Percentiles rank a stretch among this genome's conserved stretches.
Evolutionary conservation across 2,797 vertebrate species (phyloP).

Genomic region (Galago senegalensis): DNA sequence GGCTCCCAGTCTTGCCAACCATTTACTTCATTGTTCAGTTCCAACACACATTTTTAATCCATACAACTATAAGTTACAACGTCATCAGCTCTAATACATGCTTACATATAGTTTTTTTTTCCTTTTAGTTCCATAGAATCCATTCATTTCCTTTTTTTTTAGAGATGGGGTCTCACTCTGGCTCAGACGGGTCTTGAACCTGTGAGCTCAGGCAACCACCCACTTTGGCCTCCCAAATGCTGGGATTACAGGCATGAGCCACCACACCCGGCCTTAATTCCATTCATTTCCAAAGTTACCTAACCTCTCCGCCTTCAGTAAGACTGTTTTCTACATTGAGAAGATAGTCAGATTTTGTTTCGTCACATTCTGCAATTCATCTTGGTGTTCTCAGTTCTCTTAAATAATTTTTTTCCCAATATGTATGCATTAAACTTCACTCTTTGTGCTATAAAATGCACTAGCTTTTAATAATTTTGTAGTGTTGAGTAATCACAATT

Average conservation of each 20-base stretch:
- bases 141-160: background rate
- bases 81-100: background rate
- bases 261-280: too few species aligned
- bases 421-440: background rate
- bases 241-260: too few species aligned
- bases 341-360: background rate
- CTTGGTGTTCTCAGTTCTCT: background rate
- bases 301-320: background rate
- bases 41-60: background rate
- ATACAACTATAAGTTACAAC: background rate
- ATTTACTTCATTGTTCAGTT: conserved; percentile 35
- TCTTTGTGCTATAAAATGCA: background rate
- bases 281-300: background rate
- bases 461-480: background rate
- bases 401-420: background rate
- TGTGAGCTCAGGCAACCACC: too few species aligned
- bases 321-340: background rate
- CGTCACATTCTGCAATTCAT: background rate
- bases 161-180: too few species aligned
- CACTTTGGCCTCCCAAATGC: too few species aligned
- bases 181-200: too few species aligned
- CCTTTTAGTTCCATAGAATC: background rate
- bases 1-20: background rate
- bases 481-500: background rate
- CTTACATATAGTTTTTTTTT: background rate